phyloP scores from a whole-genome alignment of 2,888 invertebrate genomes.

The Epirrhoe alternata region DNA sequence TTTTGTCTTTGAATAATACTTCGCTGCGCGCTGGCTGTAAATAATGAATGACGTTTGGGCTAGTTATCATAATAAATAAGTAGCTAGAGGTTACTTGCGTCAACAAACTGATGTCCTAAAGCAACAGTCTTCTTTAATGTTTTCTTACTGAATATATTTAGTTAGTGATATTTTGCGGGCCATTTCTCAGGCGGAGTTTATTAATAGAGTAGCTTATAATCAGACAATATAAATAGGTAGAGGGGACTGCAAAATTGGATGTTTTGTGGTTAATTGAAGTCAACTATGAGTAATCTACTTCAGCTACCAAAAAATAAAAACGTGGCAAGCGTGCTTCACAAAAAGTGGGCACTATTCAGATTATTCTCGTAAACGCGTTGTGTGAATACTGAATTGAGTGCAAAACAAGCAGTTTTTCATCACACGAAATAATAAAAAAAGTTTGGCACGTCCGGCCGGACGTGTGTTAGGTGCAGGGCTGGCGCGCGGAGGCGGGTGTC shows the following conservation, averaged over 20 bases:
- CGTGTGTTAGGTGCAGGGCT: neutral
- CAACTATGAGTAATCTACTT: neutral
- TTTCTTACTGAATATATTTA: slow-evolving; percentile 5
- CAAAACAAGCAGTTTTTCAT: slow-evolving; percentile 17
- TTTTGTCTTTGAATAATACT: no score
- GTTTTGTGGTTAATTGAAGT: slow-evolving; percentile 13
- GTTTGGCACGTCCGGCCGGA: neutral
- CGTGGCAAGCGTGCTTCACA: neutral
- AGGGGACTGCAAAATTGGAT: slow-evolving; percentile 12
- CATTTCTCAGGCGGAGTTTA: slow-evolving; percentile 16
- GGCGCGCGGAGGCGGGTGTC: neutral
- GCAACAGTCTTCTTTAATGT: slow-evolving; percentile 8
- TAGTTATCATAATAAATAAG: neutral
- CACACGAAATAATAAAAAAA: slow-evolving; percentile 6
- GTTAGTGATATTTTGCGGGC: slow-evolving; percentile 9
- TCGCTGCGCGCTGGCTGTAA: neutral
- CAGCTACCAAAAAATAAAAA: neutral
- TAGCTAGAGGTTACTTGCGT: no score
- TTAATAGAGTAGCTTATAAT: slow-evolving; percentile 17
- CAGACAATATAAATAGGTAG: slow-evolving; percentile 6
- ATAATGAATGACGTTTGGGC: neutral
- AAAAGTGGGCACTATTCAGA: neutral
- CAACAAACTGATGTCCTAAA: slow-evolving; percentile 8
- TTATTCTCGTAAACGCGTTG: neutral
- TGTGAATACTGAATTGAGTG: slow-evolving; percentile 13